Conservation (phyloP, 2,113 vertebrate genomes). For the Corythornis cristatus region DNA sequence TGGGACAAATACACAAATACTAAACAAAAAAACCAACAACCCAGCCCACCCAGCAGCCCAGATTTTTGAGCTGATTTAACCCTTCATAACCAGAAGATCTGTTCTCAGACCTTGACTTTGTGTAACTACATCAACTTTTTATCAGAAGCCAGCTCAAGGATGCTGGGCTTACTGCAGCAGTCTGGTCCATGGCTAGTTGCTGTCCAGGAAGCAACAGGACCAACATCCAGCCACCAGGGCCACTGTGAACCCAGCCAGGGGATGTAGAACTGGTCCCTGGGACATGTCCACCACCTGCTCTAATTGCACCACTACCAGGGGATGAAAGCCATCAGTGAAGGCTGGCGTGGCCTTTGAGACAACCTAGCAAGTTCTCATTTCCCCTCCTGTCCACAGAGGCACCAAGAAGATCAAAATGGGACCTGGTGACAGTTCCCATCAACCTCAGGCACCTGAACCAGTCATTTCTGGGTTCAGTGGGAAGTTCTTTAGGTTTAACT, state of each 20-base stretch:
- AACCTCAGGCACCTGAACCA: not conserved
- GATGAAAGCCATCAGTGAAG: not conserved
- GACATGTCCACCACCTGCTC: not conserved
- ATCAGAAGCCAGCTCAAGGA: not conserved
- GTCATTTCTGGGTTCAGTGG: not conserved
- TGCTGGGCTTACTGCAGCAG: not conserved
- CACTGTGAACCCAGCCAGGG: not conserved
- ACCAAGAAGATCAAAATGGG: not conserved
- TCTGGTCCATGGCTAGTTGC: not conserved
- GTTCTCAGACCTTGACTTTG: not conserved
- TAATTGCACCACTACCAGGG: fast-evolving
- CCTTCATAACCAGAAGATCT: not conserved
- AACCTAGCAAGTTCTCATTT: fast-evolving
- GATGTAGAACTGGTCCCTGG: not conserved
- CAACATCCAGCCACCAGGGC: not conserved
- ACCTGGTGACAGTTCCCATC: not conserved
- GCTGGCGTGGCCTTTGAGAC: not conserved
- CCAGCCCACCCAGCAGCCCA: not conserved
- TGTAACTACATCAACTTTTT: not conserved
- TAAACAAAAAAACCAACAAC: too few species aligned
- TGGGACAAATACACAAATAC: not conserved
- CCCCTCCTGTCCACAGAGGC: fast-evolving
- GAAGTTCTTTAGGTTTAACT: not conserved
- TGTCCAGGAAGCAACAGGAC: not conserved
- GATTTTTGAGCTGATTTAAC: not conserved